These are phyloP conservation scores for Peromyscus attwateri DNA, from an alignment of 2,797 vertebrate genomes.

Conservation along the genomic window DNA sequence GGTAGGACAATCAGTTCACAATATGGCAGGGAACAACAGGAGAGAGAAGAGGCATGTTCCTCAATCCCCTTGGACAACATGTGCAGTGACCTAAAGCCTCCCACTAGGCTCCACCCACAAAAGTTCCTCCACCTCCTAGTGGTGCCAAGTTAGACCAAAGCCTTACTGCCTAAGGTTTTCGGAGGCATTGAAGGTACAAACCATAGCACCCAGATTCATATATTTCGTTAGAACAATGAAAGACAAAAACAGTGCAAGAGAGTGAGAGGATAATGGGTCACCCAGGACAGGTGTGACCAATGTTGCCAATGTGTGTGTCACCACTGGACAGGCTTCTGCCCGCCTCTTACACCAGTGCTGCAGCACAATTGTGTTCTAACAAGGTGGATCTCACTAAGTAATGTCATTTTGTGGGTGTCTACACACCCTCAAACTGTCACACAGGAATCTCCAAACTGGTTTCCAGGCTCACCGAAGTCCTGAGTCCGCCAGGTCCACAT, in stretches of 20 bases:
- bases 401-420: neutral
- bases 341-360: neutral
- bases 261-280: neutral
- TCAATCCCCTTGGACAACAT: neutral
- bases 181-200: neutral
- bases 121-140: neutral
- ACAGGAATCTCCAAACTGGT: neutral
- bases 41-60: neutral
- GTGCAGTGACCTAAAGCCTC: neutral
- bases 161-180: neutral
- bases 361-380: neutral
- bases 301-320: neutral
- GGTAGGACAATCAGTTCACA: neutral
- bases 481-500: constrained; percentile 34
- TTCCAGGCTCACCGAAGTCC: neutral
- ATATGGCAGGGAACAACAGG: too few species aligned
- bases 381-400: neutral
- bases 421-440: neutral
- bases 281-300: too few species aligned
- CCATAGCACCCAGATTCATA: neutral
- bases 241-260: neutral
- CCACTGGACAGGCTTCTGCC: neutral
- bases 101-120: neutral
- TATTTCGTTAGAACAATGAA: neutral
- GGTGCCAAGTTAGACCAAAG: neutral